Base-by-base conservation (phyloP, 2,797 vertebrate genomes). In the Hoplostethus atlanticus region DNA sequence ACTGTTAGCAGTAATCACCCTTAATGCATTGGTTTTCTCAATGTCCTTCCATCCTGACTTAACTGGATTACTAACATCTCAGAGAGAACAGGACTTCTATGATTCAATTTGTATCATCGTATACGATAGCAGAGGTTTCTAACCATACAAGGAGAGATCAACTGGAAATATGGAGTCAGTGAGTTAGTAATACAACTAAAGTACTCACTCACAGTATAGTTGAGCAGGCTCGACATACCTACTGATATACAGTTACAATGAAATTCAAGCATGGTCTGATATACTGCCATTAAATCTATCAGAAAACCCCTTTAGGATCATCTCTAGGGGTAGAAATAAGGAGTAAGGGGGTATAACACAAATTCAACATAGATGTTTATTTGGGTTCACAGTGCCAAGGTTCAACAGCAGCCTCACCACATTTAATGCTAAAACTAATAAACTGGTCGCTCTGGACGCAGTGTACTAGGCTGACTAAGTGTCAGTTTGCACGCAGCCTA, bases 1-100 rank as follows among this genome's bases (percentile, higher is more conserved):
- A 48, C 50, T 56, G 70, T 84, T 82, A 73, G 71, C 7, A 71
- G 55, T 73, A 84, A 87, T 88, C 78, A 84, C 63, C 81, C 25
- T 21, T 81, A 82, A 89, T 88, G 84, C 71, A 80, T 89, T 60
- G 58, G 76, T 55, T 71, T 77, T 17, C 68, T 64, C 28, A 12
- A 54, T 59, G 28, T n/a, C 59, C 69, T 17, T 74, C 58, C 62
- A 70, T 55, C 55, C 48, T 40, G 60, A 73, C 79, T 87, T 86
- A 88, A 88, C 65, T 40, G 48, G 64, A 88, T 92, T 81, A 86
- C 51, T 36, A 11, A n/a, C 25, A 44, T 51, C 51, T 2, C 50
- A 66, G 25, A 2, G 5, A 68, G 73, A 55, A 68, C 64, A 69
- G 53, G 34, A 38, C 21, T 3, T 72, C 34, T 13, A 11, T 44